These are phyloP conservation scores for Branchellion lobata DNA, from an alignment of 2,888 invertebrate genomes.

Conservation along the genomic window DNA sequence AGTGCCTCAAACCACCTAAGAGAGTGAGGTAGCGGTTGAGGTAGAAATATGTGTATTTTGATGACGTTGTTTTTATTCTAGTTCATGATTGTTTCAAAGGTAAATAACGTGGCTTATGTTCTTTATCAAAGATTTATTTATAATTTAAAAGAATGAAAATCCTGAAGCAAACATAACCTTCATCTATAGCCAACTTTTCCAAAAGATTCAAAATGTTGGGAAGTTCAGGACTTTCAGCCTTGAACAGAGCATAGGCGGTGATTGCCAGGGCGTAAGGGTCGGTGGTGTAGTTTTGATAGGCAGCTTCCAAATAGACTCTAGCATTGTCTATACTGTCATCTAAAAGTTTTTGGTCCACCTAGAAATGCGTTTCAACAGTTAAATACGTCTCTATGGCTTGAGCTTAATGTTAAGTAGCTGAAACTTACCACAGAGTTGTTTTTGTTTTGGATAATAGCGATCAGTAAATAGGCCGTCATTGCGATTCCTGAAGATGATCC, in stretches of 20 bases:
- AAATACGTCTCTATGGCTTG: too few species aligned
- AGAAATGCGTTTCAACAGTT: too few species aligned
- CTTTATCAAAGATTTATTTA: too few species aligned
- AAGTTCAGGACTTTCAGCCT: conserved; percentile 54
- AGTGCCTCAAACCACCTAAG: conserved; percentile 19
- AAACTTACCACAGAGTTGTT: conserved; percentile 18
- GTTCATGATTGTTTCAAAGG: not conserved
- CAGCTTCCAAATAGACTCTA: conserved; percentile 7
- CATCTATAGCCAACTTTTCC: conserved; percentile 53
- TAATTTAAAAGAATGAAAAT: too few species aligned
- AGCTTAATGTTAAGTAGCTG: too few species aligned
- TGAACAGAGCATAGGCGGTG: conserved; percentile 56
- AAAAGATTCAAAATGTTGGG: conserved; percentile 52
- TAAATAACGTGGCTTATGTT: not conserved
- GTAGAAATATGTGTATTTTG: not conserved
- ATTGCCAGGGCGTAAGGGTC: conserved; percentile 59
- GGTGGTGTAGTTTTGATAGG: not conserved
- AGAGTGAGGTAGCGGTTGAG: not conserved
- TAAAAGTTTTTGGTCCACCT: not conserved
- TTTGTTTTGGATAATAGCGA: conserved; percentile 72
- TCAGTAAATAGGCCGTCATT: conserved; percentile 78
- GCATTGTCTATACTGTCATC: not conserved
- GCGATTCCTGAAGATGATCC: conserved; percentile 73
- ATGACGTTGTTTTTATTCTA: not conserved
- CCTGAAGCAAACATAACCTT: too few species aligned